These are phyloP conservation scores for Seriola dumerili DNA, from an alignment of 2,113 vertebrate genomes.

Conservation along the genomic window DNA sequence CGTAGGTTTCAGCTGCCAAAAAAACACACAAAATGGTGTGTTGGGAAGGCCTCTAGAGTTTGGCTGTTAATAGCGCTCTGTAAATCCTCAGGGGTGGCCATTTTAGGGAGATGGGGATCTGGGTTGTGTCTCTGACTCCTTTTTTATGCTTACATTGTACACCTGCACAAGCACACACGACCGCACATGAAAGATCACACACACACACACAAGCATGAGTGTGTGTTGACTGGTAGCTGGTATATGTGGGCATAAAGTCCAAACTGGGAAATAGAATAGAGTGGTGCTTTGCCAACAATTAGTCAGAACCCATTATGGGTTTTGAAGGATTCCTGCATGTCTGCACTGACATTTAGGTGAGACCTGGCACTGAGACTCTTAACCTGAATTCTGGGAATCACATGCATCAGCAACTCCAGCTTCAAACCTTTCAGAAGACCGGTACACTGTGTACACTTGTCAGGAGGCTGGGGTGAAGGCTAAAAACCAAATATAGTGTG, in stretches of 20 bases:
- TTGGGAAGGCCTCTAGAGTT: constrained; percentile 62
- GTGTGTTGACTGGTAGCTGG: constrained; percentile 22
- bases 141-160: constrained; percentile 50
- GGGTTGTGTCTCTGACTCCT: constrained; percentile 54
- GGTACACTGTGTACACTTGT: constrained; percentile 24
- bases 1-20: constrained; percentile 22
- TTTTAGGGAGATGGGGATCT: constrained; percentile 61
- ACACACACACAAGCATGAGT: constrained; percentile 7
- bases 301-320: constrained; percentile 14
- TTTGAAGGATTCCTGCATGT: constrained; percentile 28
- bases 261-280: constrained; percentile 15
- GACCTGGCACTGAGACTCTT: constrained; percentile 17
- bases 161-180: constrained; percentile 62
- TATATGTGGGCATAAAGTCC: constrained; percentile 7
- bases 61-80: constrained; percentile 59
- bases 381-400: constrained; percentile 33
- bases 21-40: constrained; percentile 40
- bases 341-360: constrained; percentile 16
- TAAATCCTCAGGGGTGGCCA: constrained; percentile 60
- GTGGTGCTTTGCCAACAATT: constrained; percentile 8
- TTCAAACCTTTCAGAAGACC: constrained; percentile 37
- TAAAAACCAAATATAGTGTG: constrained; percentile 24
- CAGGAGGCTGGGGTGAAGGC: constrained; percentile 24
- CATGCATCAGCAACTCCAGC: constrained; percentile 25
- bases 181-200: constrained; percentile 11